Evolutionary conservation across 2,113 vertebrate genomes (phyloP).

Genomic region (Trematomus loennbergii): DNA sequence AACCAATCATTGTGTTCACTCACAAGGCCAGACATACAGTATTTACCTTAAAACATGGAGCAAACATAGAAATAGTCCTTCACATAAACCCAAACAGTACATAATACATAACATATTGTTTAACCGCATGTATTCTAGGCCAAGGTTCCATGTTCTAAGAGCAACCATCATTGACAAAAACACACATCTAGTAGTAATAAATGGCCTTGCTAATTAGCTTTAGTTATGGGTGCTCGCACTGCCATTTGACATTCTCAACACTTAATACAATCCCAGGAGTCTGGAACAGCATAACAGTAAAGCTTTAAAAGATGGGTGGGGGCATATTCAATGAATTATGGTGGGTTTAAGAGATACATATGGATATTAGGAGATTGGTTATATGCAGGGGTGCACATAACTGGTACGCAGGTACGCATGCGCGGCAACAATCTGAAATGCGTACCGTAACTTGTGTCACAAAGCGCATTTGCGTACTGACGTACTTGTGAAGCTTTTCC

Average conservation of each 20-base stretch:
- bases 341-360: not conserved
- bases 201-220: slow-evolving; percentile 65
- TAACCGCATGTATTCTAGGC: not conserved
- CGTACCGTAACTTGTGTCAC: too few relatives aligned
- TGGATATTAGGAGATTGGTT: not conserved
- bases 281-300: slow-evolving; percentile 55
- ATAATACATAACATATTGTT: not conserved
- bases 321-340: slow-evolving; percentile 9
- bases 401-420: too few relatives aligned
- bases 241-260: slow-evolving; percentile 64
- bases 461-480: too few relatives aligned
- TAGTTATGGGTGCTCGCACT: slow-evolving; percentile 62
- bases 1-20: not conserved
- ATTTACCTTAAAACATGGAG: too few relatives aligned
- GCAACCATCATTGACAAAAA: slow-evolving; percentile 17
- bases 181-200: slow-evolving; percentile 27
- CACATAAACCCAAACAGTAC: not conserved
- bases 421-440: too few relatives aligned
- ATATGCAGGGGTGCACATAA: too few relatives aligned
- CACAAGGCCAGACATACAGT: not conserved
- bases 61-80: not conserved
- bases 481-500: too few relatives aligned
- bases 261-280: slow-evolving; percentile 63
- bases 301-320: too few relatives aligned
- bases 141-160: not conserved